Base-by-base conservation (phyloP, 1,140 invertebrate species). In the Zaprionus tsacasi region DNA sequence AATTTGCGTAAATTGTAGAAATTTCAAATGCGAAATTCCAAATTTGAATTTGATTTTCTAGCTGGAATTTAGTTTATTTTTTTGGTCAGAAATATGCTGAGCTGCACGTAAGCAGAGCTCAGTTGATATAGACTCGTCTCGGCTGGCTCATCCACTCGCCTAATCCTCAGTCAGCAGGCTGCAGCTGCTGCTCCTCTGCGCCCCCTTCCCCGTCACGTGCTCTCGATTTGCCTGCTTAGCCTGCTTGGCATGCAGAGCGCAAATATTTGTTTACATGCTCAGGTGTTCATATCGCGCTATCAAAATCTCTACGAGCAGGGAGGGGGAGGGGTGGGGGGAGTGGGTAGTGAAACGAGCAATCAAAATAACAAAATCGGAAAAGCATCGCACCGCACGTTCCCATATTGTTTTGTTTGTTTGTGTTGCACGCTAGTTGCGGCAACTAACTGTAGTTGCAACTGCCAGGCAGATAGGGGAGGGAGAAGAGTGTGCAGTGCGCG, bases 321-420 rank as follows among this genome's bases (percentile, higher is more conserved):
- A 21, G 27, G 27, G 27, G 6, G 17, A 38, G 40, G 58, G 27
- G 6, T 13, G 30, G 40, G 58, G 50, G 10, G 65, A 17, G 25
- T 65, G 54, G 59, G 57, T 40, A 63, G 67, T 54, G 68, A 64
- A 70, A 70, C 58, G 40, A 63, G 70, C 81, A 81, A 78, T 80
- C 78, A 70, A 85, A 88, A 89, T 81, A 83, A 89, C 74, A 75
- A 70, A 74, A 82, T 80, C 55, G 64, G 64, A 77, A 77, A 76
- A 68, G 60, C 72, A 52, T 65, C 70, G 40, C 61, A 70, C 76
- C 70, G 67, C 85, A 78, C 77, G 81, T 72, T 78, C 57, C 61
- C 64, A 74, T 75, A 70, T 78, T 70, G 70, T 72, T 73, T 63
- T 72, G 74, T 72, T 76, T 61, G 61, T 59, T 76, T 61, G 61